Evolutionary conservation across 1,140 invertebrate genomes (phyloP).

Genomic region (Euura saliciscinereae): DNA sequence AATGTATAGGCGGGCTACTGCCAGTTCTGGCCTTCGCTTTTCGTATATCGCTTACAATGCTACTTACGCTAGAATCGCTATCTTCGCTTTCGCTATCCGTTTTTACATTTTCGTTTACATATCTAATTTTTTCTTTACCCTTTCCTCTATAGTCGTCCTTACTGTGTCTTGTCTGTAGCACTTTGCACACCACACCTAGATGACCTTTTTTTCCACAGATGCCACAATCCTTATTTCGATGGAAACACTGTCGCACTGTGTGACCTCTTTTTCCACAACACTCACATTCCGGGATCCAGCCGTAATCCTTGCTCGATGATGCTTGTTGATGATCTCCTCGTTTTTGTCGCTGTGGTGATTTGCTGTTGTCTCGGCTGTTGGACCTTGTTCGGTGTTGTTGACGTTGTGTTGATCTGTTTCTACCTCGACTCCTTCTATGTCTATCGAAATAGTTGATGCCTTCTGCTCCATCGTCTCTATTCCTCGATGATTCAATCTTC

Average conservation of each 20-base stretch:
- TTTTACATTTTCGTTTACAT: not conserved
- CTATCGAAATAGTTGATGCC: not conserved
- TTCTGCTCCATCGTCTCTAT: not conserved
- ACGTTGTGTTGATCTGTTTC: not conserved
- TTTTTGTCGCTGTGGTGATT: not conserved
- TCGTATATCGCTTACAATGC: too few species aligned
- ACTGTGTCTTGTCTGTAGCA: not conserved
- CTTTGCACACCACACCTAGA: not conserved
- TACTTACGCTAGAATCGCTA: not conserved
- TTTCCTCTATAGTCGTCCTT: not conserved
- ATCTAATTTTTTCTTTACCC: not conserved
- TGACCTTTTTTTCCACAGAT: not conserved
- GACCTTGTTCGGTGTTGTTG: not conserved
- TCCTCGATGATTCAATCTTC: not conserved
- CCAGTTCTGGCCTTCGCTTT: not conserved
- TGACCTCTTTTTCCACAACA: conserved; percentile 11
- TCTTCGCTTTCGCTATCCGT: not conserved
- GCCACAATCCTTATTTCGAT: conserved; percentile 4
- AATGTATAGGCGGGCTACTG: not conserved
- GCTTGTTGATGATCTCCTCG: not conserved
- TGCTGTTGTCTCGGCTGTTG: not conserved
- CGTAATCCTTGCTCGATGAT: not conserved
- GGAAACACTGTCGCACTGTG: not conserved
- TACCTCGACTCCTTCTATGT: not conserved
- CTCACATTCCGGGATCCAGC: not conserved